These are phyloP conservation scores for Anticlea derivata DNA, from an alignment of 2,888 invertebrate species.

Conservation along the genomic window DNA sequence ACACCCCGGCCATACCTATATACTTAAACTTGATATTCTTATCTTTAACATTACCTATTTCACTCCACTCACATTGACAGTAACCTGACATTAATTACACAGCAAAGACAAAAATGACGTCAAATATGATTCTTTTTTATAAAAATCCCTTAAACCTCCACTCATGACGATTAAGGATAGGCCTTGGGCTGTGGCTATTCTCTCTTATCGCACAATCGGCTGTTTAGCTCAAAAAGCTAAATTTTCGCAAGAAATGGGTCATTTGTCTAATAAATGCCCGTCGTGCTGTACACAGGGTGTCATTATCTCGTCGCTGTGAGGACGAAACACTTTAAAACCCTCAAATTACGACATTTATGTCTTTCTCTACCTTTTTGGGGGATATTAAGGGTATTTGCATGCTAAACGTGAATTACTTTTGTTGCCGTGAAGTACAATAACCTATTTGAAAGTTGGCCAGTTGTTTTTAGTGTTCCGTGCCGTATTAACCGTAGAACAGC, in stretches of 20 bases:
- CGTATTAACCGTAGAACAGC: no score
- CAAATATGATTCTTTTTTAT: no score
- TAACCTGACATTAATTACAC: no score
- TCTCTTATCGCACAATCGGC: constrained; percentile 21
- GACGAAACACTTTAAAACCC: constrained; percentile 35
- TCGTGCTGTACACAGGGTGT: constrained; percentile 17
- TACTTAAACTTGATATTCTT: no score
- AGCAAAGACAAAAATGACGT: no score
- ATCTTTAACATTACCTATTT: no score
- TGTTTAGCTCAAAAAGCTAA: constrained; percentile 25
- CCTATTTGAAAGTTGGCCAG: not conserved
- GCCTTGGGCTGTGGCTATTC: not conserved
- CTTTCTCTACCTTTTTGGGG: constrained; percentile 29
- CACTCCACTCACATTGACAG: no score
- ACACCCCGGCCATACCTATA: no score
- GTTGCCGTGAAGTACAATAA: not conserved
- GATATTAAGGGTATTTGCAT: constrained; percentile 31
- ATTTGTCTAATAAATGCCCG: constrained; percentile 29
- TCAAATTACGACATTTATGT: constrained; percentile 36
- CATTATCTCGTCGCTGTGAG: constrained; percentile 23
- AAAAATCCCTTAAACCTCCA: no score
- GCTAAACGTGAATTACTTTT: constrained; percentile 31
- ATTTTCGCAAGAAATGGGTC: constrained; percentile 23
- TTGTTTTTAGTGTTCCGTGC: not conserved
- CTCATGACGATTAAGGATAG: no score